Base-by-base conservation (phyloP, 1,140 invertebrate species). In the Drosophila repletoides region DNA sequence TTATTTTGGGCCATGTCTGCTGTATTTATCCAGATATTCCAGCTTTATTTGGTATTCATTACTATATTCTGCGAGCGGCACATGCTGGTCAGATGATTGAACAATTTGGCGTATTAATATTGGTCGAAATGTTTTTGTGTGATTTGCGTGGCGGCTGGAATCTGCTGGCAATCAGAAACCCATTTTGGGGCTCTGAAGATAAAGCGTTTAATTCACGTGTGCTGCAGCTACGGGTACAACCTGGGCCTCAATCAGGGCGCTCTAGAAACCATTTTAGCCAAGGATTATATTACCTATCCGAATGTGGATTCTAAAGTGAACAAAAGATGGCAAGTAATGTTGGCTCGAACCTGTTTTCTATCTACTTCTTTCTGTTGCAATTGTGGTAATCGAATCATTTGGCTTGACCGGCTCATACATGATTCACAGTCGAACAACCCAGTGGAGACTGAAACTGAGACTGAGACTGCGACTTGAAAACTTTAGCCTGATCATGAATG, bases 401-500 rank as follows among this genome's bases (percentile, higher is more conserved):
- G 22, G 59, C 51, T 34, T 21, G 26, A 36, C 31, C 34, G 19
- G 24, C 24, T 33, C n/a, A 29, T 64, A 15, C 41, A 59, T 49
- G 63, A 66, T 58, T 66, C 59, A 66, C 40, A 34, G n/a, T 24
- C 24, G 22, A 58, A 28, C 5, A 15, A 36, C 28, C 29, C 5
- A 15, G 24, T 31, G 24, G 12, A 67, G 9, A 43, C 26, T 19
- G n/a, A 28, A 40, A 29, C 24, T 17, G 19, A 52, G 43, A 10
- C 36, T 38, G 26, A 5, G 22, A 28, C 36, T 41, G 26, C 7
- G n/a, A 51, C 45, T 53, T 45, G 14, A 38, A 60, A 60, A 40
- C 58, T 51, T 43, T 33, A 65, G 51, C 53, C 63, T 58, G 53
- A 61, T 41, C 66, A 75, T 72, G 66, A 75, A 74, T 84, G 79